Conservation (phyloP, 64 coral and sea anemone genomes). For the Exaiptasia diaphana region DNA sequence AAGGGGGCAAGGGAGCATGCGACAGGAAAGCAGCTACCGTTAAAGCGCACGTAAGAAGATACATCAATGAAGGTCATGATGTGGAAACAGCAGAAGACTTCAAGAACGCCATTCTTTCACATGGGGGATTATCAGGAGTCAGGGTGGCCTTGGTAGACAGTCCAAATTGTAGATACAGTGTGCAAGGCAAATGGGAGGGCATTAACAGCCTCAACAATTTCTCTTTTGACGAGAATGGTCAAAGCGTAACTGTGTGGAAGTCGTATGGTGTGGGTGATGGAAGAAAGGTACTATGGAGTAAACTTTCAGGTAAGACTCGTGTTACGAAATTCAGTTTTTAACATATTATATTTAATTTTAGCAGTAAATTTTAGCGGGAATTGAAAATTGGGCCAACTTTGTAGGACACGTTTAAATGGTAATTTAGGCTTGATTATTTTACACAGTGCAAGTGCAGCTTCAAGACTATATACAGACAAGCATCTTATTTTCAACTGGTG, state of each 20-base stretch:
- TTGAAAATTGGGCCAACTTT: neutral
- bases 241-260: constrained; percentile 40
- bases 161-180: neutral
- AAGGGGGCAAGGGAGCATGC: constrained; percentile 8
- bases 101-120: constrained; percentile 35
- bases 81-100: constrained; percentile 21
- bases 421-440: neutral
- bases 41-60: constrained; percentile 30
- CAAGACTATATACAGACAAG: neutral
- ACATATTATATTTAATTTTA: neutral
- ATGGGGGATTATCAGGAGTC: constrained; percentile 34
- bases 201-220: constrained; percentile 23
- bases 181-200: constrained; percentile 38
- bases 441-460: neutral
- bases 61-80: constrained; percentile 26
- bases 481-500: neutral
- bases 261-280: constrained; percentile 3
- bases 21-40: constrained; percentile 25
- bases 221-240: constrained; percentile 15
- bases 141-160: constrained; percentile 24
- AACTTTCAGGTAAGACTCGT: neutral
- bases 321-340: neutral
- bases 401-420: neutral
- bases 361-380: neutral
- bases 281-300: constrained; percentile 7